These are phyloP conservation scores for Patella ulyssiponensis DNA, from an alignment of 2,888 invertebrate species.

Conservation along the genomic window DNA sequence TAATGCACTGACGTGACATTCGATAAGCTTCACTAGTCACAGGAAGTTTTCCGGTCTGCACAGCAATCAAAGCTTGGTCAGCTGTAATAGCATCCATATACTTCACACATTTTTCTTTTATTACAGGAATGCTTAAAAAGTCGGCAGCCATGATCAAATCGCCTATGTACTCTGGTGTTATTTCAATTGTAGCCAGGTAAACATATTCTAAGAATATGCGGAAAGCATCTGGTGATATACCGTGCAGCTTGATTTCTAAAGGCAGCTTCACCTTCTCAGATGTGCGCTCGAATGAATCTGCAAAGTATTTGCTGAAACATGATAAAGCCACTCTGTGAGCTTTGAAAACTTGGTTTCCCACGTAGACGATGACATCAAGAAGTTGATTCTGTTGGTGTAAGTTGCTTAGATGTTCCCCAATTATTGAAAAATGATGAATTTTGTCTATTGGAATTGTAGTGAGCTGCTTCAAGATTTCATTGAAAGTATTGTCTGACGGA, in stretches of 20 bases:
- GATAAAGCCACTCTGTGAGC: constrained; percentile 56
- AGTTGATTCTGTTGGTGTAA: constrained; percentile 61
- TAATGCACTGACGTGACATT: constrained; percentile 14
- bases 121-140: constrained; percentile 38
- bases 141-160: constrained; percentile 49
- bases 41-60: constrained; percentile 19
- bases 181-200: constrained; percentile 47
- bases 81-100: constrained; percentile 39
- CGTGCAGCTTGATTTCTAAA: constrained; percentile 45
- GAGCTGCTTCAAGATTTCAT: constrained; percentile 38
- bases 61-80: constrained; percentile 39
- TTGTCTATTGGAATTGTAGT: constrained; percentile 41
- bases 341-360: constrained; percentile 45
- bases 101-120: constrained; percentile 6
- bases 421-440: constrained; percentile 46
- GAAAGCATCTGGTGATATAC: constrained; percentile 50
- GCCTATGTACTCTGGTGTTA: constrained; percentile 42
- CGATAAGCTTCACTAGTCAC: background rate
- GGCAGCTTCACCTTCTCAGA: constrained; percentile 40
- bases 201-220: constrained; percentile 50
- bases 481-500: background rate
- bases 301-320: constrained; percentile 57
- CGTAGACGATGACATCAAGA: constrained; percentile 54
- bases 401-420: constrained; percentile 48
- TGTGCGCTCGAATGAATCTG: constrained; percentile 42